Conservation (phyloP, 2,888 invertebrate species). For the Amaurobius ferox region DNA sequence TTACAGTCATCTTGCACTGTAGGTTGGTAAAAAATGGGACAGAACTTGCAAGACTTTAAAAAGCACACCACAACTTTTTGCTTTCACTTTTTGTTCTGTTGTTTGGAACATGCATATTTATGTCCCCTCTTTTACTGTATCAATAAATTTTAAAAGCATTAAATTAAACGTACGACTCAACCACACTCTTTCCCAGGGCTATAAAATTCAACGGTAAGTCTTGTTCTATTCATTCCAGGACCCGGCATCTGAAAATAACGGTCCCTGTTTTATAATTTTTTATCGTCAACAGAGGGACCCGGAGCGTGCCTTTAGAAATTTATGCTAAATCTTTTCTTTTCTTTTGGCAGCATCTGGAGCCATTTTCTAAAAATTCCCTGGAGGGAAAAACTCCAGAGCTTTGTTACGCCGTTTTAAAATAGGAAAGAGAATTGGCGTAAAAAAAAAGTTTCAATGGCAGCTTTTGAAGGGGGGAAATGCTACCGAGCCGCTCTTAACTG, state of each 20-base stretch:
- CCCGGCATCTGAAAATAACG: neutral
- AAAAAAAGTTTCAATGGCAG: neutral
- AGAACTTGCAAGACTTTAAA: too few species aligned
- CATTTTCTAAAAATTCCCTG: neutral
- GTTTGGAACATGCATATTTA: too few species aligned
- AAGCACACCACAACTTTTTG: too few species aligned
- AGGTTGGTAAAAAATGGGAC: too few species aligned
- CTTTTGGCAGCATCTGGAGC: neutral
- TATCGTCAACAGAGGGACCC: neutral
- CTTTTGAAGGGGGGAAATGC: neutral
- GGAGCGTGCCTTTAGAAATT: slow-evolving; percentile 7
- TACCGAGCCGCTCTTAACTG: neutral
- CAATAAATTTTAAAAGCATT: neutral
- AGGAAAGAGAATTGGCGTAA: neutral
- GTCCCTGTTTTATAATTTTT: neutral
- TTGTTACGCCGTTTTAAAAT: neutral
- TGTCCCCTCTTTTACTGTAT: neutral
- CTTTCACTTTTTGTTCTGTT: too few species aligned
- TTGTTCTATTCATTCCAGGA: neutral
- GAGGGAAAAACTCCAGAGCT: neutral
- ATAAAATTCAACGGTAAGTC: neutral
- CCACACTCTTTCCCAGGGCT: neutral
- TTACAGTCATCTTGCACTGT: too few species aligned
- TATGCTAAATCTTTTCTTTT: neutral
- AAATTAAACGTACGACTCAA: neutral